Evolutionary conservation across 1,140 invertebrate species (phyloP).

Genomic region (Aphelenchoides fujianensis): DNA sequence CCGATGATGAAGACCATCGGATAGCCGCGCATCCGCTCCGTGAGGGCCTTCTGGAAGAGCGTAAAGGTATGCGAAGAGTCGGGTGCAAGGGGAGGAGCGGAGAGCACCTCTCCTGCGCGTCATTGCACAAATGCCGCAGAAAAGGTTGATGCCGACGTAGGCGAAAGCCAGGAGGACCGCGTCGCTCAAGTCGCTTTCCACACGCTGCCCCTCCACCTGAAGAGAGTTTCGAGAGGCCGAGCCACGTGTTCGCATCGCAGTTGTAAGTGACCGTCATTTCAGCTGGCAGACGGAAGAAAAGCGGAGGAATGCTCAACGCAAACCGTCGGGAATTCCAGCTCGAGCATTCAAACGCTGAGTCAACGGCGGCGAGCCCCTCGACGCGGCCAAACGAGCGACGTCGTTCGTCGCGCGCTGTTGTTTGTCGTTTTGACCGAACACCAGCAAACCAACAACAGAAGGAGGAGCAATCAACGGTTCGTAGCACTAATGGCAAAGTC

Average conservation of each 20-base stretch:
- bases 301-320: too few species aligned
- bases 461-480: too few species aligned
- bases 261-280: background rate
- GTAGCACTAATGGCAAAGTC: too few species aligned
- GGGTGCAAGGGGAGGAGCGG: background rate
- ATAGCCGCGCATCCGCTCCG: background rate
- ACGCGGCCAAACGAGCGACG: too few species aligned
- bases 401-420: too few species aligned
- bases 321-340: too few species aligned
- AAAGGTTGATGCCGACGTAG: background rate
- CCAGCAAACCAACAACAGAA: too few species aligned
- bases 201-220: conserved; percentile 6
- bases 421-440: too few species aligned
- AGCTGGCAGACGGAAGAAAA: background rate
- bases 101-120: background rate
- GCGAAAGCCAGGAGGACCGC: background rate
- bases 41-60: background rate
- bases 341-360: too few species aligned
- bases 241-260: background rate
- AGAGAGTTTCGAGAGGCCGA: background rate
- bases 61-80: background rate
- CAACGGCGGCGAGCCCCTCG: too few species aligned
- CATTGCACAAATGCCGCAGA: background rate
- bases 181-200: background rate
- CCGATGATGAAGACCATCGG: conserved; percentile 20